These are phyloP conservation scores for Drosophila azteca DNA, from an alignment of 1,140 invertebrate genomes.

Conservation along the genomic window DNA sequence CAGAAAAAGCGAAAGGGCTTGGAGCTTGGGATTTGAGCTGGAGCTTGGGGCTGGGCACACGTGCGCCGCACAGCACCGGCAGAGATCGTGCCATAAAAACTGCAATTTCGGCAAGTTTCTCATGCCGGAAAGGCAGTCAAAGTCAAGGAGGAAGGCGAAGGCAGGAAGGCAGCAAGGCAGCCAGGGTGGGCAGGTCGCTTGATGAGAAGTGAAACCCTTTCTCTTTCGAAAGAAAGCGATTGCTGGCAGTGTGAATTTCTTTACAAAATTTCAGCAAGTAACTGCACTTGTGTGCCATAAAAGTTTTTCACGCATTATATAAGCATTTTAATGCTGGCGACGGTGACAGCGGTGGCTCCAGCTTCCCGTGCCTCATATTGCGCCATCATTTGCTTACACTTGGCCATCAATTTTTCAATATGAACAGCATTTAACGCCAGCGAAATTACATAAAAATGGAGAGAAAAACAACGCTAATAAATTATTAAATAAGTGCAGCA, in stretches of 20 bases:
- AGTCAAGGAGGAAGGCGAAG: neutral
- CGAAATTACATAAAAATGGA: conserved; percentile 67
- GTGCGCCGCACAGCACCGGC: conserved; percentile 36
- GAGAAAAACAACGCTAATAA: conserved; percentile 60
- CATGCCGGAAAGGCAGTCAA: conserved; percentile 29
- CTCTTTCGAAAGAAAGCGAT: conserved; percentile 80
- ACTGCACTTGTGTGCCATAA: conserved; percentile 64
- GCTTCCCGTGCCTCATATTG: conserved; percentile 40
- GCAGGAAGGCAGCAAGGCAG: conserved; percentile 3
- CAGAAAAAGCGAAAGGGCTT: conserved; percentile 76
- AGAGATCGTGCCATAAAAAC: conserved; percentile 66
- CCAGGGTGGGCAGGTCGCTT: neutral
- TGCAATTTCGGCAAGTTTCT: conserved; percentile 76
- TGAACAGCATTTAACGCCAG: conserved; percentile 43
- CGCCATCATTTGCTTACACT: conserved; percentile 65
- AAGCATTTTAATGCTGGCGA: conserved; percentile 37
- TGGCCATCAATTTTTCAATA: conserved; percentile 75
- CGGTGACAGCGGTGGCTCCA: conserved; percentile 16
- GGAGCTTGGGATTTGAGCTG: conserved; percentile 1
- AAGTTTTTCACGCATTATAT: conserved; percentile 72
- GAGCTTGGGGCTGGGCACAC: conserved; percentile 57
- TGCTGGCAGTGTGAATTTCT: conserved; percentile 43
- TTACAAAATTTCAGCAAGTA: conserved; percentile 37
- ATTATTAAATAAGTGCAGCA: conserved; percentile 73
- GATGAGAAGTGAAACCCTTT: conserved; percentile 63